phyloP scores from a whole-genome alignment of 1,140 invertebrate species.

The Lineus longissimus region DNA sequence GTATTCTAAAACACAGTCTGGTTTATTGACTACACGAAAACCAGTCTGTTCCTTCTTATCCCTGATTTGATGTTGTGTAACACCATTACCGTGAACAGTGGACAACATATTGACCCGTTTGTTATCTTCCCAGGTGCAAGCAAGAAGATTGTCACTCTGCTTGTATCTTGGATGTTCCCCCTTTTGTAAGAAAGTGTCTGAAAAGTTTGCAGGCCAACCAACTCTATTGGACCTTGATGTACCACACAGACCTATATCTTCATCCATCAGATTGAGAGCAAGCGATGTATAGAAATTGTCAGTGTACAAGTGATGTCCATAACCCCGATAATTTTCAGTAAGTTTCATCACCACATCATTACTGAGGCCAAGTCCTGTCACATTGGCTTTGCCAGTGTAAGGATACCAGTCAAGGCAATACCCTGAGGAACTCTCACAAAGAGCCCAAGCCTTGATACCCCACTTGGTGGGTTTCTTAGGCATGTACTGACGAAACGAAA shows the following conservation, averaged over 20 bases:
- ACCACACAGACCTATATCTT: slow-evolving; percentile 12
- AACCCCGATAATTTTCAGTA: not conserved
- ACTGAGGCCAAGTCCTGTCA: too few relatives aligned
- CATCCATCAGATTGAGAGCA: too few relatives aligned
- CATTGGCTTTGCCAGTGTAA: too few relatives aligned
- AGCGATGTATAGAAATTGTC: slow-evolving; percentile 1
- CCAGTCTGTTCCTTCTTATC: not conserved
- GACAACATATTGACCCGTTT: too few relatives aligned
- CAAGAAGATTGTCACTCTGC: not conserved
- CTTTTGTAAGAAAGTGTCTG: not conserved
- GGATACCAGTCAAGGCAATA: too few relatives aligned
- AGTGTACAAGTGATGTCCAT: slow-evolving; percentile 10
- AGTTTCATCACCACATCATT: not conserved
- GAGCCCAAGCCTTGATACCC: slow-evolving; percentile 11
- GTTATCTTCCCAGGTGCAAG: slow-evolving; percentile 13
- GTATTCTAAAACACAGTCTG: slow-evolving; percentile 7
- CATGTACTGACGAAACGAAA: too few relatives aligned
- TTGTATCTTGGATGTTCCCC: slow-evolving; percentile 15
- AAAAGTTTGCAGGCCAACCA: not conserved
- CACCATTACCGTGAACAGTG: slow-evolving; percentile 6
- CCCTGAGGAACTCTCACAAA: not conserved
- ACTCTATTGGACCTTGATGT: slow-evolving; percentile 12
- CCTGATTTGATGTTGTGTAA: not conserved
- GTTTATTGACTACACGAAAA: not conserved
- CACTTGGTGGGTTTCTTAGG: too few relatives aligned